Base-by-base conservation (phyloP, 1,140 invertebrate species). In the Leptoteleia sp. region DNA sequence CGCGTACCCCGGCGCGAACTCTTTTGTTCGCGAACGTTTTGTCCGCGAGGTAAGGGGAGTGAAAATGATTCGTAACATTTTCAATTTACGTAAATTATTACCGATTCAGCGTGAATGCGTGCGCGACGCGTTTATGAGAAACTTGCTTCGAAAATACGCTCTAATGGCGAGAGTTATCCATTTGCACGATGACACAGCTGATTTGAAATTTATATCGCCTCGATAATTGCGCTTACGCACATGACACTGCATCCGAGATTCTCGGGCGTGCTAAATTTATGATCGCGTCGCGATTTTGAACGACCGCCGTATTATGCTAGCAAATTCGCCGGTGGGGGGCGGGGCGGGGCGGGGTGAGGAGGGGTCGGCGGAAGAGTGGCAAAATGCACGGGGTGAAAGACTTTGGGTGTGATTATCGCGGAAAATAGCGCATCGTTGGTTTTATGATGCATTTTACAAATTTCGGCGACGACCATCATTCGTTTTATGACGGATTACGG, bases 191-290 rank as follows among this genome's bases (percentile, higher is more conserved):
- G 77, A 79, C 65, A 67, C 77, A 71, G 77, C 71, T 80, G 77
- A 76, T 76, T 80, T 80, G 77, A 80, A 80, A 80, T 80, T 80
- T 80, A 80, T 80, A 76, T 80, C 77, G 67, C 43, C 67, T 57
- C 71, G 64, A 80, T 80, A 80, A 80, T 80, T 80, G 71, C 77
- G 77, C 77, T 80, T 76, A 80, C 71, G 77, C 77, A 76, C 71
- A 65, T 80, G 77, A 80, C 77, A 76, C 61, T 67, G 65, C 77
- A 76, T 76, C 77, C 77, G 77, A 80, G 77, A 80, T 80, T 80
- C 71, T 72, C 71, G 47, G 42, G 67, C 71, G 61, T 72, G 61
- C 31, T 68, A 76, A 80, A 80, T 80, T 80, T 80, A 76, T 79
- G 70, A 79, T 79, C 77, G 70, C 77, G 65, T 75, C 77, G 77